Conservation (phyloP, 37 sponge, comb jelly and placozoan species). For the Crambe crambe region DNA sequence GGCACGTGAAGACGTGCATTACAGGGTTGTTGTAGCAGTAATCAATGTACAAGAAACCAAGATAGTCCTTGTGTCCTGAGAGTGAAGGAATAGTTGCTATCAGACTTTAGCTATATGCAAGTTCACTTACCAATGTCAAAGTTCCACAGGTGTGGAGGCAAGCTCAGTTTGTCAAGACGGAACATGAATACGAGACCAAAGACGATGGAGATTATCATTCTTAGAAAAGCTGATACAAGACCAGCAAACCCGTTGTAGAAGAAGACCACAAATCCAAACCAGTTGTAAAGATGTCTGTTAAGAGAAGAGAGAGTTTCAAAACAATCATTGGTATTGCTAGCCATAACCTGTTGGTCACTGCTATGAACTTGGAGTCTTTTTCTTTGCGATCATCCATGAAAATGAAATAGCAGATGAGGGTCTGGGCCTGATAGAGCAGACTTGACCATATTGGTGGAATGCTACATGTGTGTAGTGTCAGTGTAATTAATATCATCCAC, state of each 20-base stretch:
- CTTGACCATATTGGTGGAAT: no score
- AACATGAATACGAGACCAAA: slow-evolving; percentile 11
- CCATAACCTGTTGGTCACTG: no score
- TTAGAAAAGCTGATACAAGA: not conserved
- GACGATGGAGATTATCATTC: not conserved
- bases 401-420: no score
- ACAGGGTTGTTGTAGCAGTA: slow-evolving; percentile 24
- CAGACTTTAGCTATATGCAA: no score
- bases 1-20: slow-evolving; percentile 1
- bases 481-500: no score
- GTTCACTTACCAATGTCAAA: slow-evolving; percentile 26
- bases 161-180: slow-evolving; percentile 2
- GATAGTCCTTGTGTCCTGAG: slow-evolving; percentile 19
- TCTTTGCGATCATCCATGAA: no score
- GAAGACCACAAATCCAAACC: slow-evolving; percentile 12
- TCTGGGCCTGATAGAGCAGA: no score
- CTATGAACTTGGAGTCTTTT: no score
- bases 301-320: no score
- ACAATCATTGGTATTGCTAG: no score
- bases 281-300: slow-evolving; percentile 17
- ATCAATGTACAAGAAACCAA: slow-evolving; percentile 34
- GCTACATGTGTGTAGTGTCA: no score
- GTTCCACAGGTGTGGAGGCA: not conserved
- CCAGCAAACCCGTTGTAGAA: slow-evolving; percentile 30
- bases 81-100: no score